phyloP scores from a whole-genome alignment of 2,888 invertebrate species.

The Megalurothrips usitatus region DNA sequence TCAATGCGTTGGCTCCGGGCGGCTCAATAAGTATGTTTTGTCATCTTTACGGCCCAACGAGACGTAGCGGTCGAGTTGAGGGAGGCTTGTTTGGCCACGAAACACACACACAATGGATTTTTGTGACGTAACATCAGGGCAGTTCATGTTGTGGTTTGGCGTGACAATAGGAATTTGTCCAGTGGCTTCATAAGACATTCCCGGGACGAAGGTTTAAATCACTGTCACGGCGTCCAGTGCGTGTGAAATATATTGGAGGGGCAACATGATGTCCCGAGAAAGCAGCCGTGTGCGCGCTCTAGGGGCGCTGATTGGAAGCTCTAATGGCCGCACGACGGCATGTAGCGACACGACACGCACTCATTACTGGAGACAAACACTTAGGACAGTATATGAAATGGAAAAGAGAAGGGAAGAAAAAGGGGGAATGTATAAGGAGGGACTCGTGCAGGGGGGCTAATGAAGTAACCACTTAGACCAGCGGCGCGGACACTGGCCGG shows the following conservation, averaged over 20 bases:
- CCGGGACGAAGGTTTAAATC: slow-evolving; percentile 1
- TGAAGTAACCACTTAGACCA: slow-evolving; percentile 15
- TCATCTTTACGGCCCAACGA: slow-evolving; percentile 23
- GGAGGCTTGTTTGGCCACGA: slow-evolving; percentile 6
- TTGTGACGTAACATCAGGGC: neutral
- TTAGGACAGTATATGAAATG: neutral
- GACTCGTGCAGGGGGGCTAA: neutral
- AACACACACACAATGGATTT: slow-evolving; percentile 7
- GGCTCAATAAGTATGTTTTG: slow-evolving; percentile 23
- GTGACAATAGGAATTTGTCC: slow-evolving; percentile 22
- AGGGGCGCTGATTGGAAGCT: slow-evolving; percentile 2
- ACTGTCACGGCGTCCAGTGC: neutral
- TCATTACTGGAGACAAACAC: neutral
- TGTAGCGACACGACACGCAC: neutral
- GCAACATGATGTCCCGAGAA: neutral
- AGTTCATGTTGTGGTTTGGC: neutral
- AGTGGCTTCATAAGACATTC: slow-evolving; percentile 2
- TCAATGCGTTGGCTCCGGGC: slow-evolving; percentile 21
- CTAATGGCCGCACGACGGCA: neutral
- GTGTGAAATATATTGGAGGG: neutral
- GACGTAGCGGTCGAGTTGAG: neutral
- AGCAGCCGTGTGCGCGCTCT: neutral
- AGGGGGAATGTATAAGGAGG: neutral
- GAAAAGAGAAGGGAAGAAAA: neutral
- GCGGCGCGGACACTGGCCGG: neutral